These are phyloP conservation scores for Scleropages formosus DNA, from an alignment of 2,797 vertebrate genomes.

Conservation along the genomic window DNA sequence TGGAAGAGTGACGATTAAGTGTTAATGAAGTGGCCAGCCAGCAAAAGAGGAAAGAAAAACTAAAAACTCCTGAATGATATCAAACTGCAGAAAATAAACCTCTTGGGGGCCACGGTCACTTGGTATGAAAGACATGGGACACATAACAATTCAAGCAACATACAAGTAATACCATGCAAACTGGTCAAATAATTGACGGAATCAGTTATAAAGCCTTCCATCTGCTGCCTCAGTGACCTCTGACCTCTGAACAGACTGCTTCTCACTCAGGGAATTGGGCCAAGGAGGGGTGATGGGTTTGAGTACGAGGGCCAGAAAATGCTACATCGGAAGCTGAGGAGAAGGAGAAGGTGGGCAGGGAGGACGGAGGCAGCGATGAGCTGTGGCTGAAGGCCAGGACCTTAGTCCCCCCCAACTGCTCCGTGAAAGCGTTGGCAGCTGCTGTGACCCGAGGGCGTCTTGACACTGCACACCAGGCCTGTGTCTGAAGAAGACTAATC, in stretches of 20 bases:
- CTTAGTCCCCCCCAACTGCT: neutral
- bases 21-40: too few relatives aligned
- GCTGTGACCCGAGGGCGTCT: conserved; percentile 11
- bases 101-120: too few relatives aligned
- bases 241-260: neutral
- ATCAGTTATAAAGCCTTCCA: neutral
- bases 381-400: conserved; percentile 7
- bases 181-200: neutral
- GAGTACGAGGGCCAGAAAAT: too few relatives aligned
- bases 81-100: too few relatives aligned
- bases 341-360: neutral
- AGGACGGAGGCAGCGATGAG: neutral
- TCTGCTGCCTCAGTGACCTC: neutral
- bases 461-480: neutral
- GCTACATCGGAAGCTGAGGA: too few relatives aligned
- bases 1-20: too few relatives aligned
- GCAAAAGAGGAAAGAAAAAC: too few relatives aligned
- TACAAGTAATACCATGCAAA: neutral
- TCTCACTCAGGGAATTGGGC: neutral
- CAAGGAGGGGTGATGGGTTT: neutral
- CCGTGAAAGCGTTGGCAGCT: conserved; percentile 3
- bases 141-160: too few relatives aligned
- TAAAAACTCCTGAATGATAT: too few relatives aligned
- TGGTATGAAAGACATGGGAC: too few relatives aligned
- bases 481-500: conserved; percentile 16